A percentile compares a stretch with the other conserved stretches of the same genome.
Evolutionary conservation across 2,797 vertebrate genomes (phyloP).

Genomic region (Hypotaenidia okinawae): DNA sequence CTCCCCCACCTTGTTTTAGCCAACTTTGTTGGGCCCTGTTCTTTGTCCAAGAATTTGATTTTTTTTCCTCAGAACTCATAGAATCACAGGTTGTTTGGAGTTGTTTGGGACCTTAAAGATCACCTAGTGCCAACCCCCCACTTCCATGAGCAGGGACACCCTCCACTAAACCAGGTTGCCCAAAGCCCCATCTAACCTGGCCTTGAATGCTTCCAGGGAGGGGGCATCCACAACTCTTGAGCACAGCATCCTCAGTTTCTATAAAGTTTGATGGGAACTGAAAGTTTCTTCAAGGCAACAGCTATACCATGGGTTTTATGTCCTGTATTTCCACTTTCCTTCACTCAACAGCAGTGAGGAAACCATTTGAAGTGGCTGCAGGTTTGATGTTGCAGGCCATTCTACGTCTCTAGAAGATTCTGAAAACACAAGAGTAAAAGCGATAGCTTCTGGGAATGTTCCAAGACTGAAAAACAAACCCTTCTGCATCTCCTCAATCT

Average conservation of each 20-base stretch:
- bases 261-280: not conserved
- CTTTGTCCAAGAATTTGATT: not conserved
- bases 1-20: not conserved
- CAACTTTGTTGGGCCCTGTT: not conserved
- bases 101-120: too few species aligned
- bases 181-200: too few species aligned
- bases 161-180: too few species aligned
- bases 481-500: constrained; percentile 34
- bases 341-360: not conserved
- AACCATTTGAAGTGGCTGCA: not conserved
- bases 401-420: not conserved
- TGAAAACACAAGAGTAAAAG: constrained; percentile 10
- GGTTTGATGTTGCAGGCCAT: not conserved
- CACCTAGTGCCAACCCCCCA: too few species aligned
- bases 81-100: too few species aligned
- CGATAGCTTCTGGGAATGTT: not conserved
- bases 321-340: not conserved
- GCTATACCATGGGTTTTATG: not conserved
- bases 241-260: not conserved
- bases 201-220: too few species aligned
- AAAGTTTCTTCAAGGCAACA: not conserved
- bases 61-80: not conserved
- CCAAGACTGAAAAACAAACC: not conserved
- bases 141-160: too few species aligned
- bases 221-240: too few species aligned